These are phyloP conservation scores for Drosophila longiperda DNA, from an alignment of 2,888 invertebrate species.

Conservation along the genomic window DNA sequence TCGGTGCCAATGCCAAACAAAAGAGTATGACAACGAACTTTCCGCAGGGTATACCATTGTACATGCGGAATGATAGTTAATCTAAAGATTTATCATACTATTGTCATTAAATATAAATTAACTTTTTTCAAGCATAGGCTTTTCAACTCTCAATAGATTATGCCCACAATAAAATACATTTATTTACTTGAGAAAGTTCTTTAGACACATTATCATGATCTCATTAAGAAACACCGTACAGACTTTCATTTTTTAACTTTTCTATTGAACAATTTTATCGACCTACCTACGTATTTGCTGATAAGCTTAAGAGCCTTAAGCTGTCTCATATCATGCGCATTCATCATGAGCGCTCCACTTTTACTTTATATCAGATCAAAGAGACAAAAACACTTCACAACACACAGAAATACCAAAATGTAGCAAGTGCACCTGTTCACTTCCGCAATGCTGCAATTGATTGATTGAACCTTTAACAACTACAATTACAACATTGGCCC, in stretches of 20 bases:
- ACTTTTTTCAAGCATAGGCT: not conserved
- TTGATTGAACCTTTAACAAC: conserved; percentile 46
- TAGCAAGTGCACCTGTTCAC: conserved; percentile 38
- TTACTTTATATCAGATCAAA: conserved; percentile 28
- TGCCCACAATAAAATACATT: not conserved
- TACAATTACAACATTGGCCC: conserved; percentile 38
- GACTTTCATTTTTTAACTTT: conserved; percentile 13
- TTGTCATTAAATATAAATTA: not conserved
- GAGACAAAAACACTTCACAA: conserved; percentile 20
- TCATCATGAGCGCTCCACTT: conserved; percentile 26
- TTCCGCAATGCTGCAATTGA: conserved; percentile 58
- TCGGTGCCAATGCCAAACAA: conserved; percentile 51
- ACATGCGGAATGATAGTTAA: not conserved
- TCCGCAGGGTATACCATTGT: conserved; percentile 1
- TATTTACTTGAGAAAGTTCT: conserved; percentile 27
- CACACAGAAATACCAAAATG: conserved; percentile 10
- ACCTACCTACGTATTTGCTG: not conserved
- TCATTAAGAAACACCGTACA: not conserved
- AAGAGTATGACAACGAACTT: conserved; percentile 75
- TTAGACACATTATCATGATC: not conserved
- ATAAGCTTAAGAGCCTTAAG: conserved; percentile 18
- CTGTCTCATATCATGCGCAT: conserved; percentile 5
- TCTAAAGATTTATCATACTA: not conserved
- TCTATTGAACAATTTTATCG: not conserved
- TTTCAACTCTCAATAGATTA: not conserved